Evolutionary conservation across 1,140 invertebrate genomes (phyloP).

Genomic region (Calycopis cecrops): DNA sequence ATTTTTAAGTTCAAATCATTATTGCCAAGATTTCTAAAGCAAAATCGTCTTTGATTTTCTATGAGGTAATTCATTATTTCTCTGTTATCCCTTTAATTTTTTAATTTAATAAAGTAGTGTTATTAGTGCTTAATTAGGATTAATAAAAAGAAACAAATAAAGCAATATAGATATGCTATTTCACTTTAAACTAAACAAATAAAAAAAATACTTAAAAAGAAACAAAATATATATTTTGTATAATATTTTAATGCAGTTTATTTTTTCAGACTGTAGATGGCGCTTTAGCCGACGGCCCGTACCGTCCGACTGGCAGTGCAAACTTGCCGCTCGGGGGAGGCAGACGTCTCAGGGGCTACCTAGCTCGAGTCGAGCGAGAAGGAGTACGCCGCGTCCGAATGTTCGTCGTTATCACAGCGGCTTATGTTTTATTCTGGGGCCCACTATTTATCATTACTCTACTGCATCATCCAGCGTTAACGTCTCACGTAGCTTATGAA

Average conservation of each 20-base stretch:
- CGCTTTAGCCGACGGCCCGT: constrained; percentile 49
- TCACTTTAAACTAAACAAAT: no score
- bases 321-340: constrained; percentile 80
- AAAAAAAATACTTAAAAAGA: not conserved
- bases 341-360: constrained; percentile 85
- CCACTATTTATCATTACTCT: constrained; percentile 90
- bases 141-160: no score
- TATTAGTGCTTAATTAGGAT: no score
- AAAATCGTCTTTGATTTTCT: no score
- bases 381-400: constrained; percentile 87
- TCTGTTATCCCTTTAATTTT: no score
- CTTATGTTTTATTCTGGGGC: constrained; percentile 92
- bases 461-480: constrained; percentile 82
- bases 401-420: constrained; percentile 89
- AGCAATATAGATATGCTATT: constrained; percentile 1
- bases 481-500: constrained; percentile 82
- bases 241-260: constrained; percentile 11
- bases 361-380: constrained; percentile 85
- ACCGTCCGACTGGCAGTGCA: constrained; percentile 42
- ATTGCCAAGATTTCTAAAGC: no score
- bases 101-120: no score
- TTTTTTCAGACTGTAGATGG: constrained; percentile 62
- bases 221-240: not conserved
- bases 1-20: no score
- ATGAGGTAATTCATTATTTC: no score